Conservation (phyloP, 2,888 invertebrate species). For the Eilema depressum region DNA sequence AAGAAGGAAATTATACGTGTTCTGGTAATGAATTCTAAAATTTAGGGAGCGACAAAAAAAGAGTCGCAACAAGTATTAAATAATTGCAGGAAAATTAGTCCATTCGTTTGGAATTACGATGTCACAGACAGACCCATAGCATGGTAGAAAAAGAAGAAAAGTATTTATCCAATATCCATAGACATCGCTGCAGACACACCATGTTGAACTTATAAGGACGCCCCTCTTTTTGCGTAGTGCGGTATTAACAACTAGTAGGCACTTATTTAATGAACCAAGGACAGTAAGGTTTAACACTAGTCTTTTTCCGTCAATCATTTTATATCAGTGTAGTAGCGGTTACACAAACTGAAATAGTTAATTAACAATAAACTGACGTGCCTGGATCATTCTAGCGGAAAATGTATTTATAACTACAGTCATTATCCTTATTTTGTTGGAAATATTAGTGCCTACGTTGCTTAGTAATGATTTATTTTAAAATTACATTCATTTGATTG, state of each 20-base stretch:
- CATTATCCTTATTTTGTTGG: conserved; percentile 28
- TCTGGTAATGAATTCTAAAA: too few relatives aligned
- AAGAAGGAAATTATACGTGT: too few relatives aligned
- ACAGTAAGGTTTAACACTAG: conserved; percentile 25
- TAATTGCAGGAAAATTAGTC: not conserved
- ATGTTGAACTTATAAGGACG: not conserved
- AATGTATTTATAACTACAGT: conserved; percentile 25
- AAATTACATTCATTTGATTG: not conserved
- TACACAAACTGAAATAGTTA: not conserved
- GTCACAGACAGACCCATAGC: not conserved
- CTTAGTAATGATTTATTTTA: not conserved
- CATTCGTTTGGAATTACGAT: not conserved
- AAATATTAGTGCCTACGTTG: not conserved
- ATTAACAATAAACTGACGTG: conserved; percentile 21
- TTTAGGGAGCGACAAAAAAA: too few relatives aligned
- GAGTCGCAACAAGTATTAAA: not conserved
- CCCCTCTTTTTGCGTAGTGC: not conserved
- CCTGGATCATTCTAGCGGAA: conserved; percentile 27
- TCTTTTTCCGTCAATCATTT: conserved; percentile 34
- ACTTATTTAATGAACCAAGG: conserved; percentile 14
- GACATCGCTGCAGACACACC: too few relatives aligned
- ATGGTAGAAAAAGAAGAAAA: too few relatives aligned
- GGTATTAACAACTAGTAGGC: not conserved
- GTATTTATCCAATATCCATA: too few relatives aligned
- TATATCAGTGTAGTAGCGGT: conserved; percentile 21